phyloP scores from a whole-genome alignment of 2,113 vertebrate genomes.

The Sterrhoptilus dennistouni region DNA sequence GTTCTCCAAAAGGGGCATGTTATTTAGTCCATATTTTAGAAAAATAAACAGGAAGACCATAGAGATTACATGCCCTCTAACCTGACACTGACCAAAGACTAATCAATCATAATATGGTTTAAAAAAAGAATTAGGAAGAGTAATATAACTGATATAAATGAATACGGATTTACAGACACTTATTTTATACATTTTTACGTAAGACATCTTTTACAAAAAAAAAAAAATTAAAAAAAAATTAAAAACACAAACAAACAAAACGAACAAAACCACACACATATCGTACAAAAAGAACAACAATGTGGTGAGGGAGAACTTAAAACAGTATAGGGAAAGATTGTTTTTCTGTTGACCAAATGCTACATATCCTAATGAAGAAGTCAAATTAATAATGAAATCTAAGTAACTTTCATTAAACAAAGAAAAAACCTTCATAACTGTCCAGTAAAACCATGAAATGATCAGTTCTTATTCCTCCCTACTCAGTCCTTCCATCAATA shows the following conservation, averaged over 20 bases:
- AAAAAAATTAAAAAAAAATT: too few relatives aligned
- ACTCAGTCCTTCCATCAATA: neutral
- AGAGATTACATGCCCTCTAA: neutral
- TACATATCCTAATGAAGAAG: neutral
- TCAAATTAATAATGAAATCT: neutral
- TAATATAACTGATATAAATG: neutral
- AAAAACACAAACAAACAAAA: too few relatives aligned
- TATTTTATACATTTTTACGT: neutral
- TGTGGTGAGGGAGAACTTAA: neutral
- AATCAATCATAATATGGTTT: neutral
- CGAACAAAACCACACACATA: neutral
- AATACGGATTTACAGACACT: neutral
- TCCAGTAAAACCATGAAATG: neutral
- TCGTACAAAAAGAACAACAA: neutral
- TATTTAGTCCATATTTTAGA: neutral
- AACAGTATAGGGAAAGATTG: neutral
- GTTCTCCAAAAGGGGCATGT: neutral
- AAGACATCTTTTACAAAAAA: rapidly evolving
- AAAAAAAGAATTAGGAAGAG: neutral
- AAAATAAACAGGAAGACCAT: neutral
- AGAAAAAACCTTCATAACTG: neutral
- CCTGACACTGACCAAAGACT: neutral
- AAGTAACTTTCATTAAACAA: neutral
- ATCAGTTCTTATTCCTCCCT: neutral
- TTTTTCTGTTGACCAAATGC: neutral